A percentile compares a stretch with the other conserved stretches of the same genome.
phyloP scores from a whole-genome alignment of 2,113 vertebrate species.

The Coptodon bakossiorum region DNA sequence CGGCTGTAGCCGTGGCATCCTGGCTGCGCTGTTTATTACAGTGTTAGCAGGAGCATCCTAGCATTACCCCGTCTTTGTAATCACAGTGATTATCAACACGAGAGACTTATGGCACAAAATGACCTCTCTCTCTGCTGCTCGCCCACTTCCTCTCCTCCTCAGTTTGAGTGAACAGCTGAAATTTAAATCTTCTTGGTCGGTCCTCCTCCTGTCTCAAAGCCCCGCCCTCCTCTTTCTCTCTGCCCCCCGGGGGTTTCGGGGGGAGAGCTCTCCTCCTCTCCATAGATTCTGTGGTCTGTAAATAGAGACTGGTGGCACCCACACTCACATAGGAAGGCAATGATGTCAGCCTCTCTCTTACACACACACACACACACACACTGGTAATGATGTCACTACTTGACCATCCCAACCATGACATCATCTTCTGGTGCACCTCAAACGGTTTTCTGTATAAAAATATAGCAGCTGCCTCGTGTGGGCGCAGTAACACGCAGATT shows the following conservation, averaged over 20 bases:
- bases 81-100: conserved; percentile 57
- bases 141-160: neutral
- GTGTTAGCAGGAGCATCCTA: conserved; percentile 15
- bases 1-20: neutral
- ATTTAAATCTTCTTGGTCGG: neutral
- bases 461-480: neutral
- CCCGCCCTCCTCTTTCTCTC: neutral
- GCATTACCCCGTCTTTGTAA: conserved; percentile 43
- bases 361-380: neutral
- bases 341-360: neutral
- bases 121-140: neutral
- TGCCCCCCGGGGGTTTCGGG: fast-evolving
- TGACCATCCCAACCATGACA: neutral
- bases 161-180: neutral
- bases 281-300: conserved; percentile 2
- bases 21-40: neutral
- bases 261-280: neutral
- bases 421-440: neutral
- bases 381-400: neutral
- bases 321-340: neutral
- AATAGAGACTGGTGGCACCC: conserved; percentile 12
- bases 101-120: neutral
- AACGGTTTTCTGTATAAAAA: neutral
- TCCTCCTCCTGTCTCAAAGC: neutral
- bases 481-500: fast-evolving